phyloP scores from a whole-genome alignment of 2,113 vertebrate species.

The Anas platyrhynchos region DNA sequence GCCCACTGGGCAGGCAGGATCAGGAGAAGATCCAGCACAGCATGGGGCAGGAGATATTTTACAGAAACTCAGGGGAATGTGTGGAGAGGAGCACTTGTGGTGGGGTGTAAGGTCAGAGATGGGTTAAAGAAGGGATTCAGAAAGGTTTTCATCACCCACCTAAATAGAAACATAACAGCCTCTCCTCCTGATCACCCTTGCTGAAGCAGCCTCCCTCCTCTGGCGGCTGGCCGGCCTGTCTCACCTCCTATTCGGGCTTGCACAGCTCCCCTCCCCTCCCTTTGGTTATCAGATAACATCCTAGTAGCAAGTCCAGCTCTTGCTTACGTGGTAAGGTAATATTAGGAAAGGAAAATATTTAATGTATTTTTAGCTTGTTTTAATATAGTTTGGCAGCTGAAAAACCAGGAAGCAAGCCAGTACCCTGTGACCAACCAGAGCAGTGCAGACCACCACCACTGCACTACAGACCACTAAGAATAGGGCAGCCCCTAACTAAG shows the following conservation, averaged over 20 bases:
- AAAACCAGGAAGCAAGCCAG: conserved; percentile 63
- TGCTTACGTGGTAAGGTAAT: conserved; percentile 69
- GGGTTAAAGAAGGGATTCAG: conserved; percentile 28
- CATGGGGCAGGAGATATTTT: neutral
- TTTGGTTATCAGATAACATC: conserved; percentile 64
- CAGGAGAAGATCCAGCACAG: neutral
- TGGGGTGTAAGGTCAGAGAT: neutral
- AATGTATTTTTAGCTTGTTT: conserved; percentile 73
- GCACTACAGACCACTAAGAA: neutral
- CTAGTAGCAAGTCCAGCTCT: conserved; percentile 43
- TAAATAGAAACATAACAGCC: conserved; percentile 48
- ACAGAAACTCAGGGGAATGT: neutral
- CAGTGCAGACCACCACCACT: neutral
- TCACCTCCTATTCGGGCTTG: neutral
- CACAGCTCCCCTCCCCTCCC: conserved; percentile 20
- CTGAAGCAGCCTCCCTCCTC: neutral
- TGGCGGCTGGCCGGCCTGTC: neutral
- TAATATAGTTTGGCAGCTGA: conserved; percentile 72
- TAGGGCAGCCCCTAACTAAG: neutral
- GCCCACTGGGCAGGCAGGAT: neutral
- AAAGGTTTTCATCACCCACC: conserved; percentile 14
- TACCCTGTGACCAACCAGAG: neutral
- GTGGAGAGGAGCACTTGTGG: neutral
- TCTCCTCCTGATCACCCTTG: neutral
- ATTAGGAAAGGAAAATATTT: conserved; percentile 77